Evolutionary conservation across 2,797 vertebrate genomes (phyloP).

Genomic region (Cirrhinus mrigala): DNA sequence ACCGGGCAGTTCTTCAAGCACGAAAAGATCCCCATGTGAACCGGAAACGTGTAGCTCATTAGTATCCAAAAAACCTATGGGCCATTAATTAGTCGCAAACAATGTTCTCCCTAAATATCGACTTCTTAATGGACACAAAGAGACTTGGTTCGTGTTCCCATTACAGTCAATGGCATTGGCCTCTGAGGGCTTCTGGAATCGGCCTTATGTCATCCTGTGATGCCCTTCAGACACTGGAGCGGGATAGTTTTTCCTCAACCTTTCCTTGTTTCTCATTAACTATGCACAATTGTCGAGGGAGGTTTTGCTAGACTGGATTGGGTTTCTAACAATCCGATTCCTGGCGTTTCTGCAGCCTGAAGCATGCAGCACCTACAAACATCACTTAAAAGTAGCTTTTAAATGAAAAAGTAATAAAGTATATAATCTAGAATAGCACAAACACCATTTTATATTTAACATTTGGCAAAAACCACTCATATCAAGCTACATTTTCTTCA

Average conservation of each 20-base stretch:
- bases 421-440: background rate
- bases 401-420: background rate
- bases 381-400: background rate
- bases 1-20: constrained; percentile 35
- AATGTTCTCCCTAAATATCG: constrained; percentile 79
- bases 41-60: constrained; percentile 76
- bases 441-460: background rate
- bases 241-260: constrained; percentile 65
- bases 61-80: constrained; percentile 71
- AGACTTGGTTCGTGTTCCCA: constrained; percentile 79
- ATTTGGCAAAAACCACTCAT: background rate
- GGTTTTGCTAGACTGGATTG: constrained; percentile 67
- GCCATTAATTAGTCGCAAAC: constrained; percentile 84
- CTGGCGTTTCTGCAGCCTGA: constrained; percentile 30
- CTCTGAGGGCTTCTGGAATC: constrained; percentile 72
- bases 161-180: constrained; percentile 76
- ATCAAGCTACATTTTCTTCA: background rate
- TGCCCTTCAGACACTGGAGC: constrained; percentile 78
- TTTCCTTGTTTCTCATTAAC: constrained; percentile 77
- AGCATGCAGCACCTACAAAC: constrained; percentile 1
- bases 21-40: constrained; percentile 70
- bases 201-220: constrained; percentile 79
- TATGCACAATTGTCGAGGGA: constrained; percentile 74
- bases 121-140: constrained; percentile 84
- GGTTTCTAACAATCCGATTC: constrained; percentile 66